Evolutionary conservation across 2,113 vertebrate species (phyloP).

Genomic region (Tauraco erythrolophus): DNA sequence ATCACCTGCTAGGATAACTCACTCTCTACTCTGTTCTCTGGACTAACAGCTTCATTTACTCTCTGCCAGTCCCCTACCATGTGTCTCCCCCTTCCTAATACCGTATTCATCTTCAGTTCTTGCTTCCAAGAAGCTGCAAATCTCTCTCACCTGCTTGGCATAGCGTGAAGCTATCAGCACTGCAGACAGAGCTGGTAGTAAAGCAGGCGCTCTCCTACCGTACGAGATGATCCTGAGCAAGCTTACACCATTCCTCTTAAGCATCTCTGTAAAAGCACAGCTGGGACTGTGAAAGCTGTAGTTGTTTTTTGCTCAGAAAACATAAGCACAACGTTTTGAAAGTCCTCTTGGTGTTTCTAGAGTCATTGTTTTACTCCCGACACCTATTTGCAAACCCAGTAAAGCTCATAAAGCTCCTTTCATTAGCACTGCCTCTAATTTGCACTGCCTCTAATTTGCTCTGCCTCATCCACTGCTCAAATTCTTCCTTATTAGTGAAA

Average conservation of each 20-base stretch:
- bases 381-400: not conserved
- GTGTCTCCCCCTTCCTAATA: not conserved
- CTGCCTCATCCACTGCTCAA: not conserved
- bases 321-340: not conserved
- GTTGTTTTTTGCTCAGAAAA: not conserved
- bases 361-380: not conserved
- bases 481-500: not conserved
- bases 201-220: fast-evolving
- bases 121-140: not conserved
- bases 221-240: not conserved
- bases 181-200: not conserved
- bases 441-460: not conserved
- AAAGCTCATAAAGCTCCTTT: not conserved
- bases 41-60: not conserved
- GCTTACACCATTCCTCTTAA: not conserved
- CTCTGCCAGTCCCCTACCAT: not conserved
- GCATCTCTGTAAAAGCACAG: not conserved
- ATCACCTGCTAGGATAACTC: not conserved
- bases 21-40: not conserved
- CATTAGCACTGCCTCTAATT: not conserved
- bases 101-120: not conserved
- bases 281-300: not conserved
- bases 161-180: not conserved
- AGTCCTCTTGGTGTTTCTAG: not conserved
- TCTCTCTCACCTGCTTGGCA: not conserved